Percentiles rank a stretch among this genome's conserved stretches.
Conservation (phyloP, 1,140 invertebrate genomes). For the Phortica variegata region DNA sequence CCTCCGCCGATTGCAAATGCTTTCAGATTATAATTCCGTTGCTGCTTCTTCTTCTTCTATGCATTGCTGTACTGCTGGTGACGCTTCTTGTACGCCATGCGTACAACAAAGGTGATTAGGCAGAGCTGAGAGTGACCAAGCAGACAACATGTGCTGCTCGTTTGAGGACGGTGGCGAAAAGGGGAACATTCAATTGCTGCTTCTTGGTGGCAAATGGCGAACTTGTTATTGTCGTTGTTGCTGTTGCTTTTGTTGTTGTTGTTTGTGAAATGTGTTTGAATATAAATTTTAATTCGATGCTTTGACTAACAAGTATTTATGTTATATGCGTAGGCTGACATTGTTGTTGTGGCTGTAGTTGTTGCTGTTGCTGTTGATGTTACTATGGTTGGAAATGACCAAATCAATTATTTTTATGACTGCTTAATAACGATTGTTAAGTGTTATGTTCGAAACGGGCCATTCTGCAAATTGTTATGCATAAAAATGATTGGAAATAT, state of each 20-base stretch:
- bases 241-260: too few relatives aligned
- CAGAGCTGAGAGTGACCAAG: too few relatives aligned
- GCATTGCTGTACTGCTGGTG: conserved; percentile 13
- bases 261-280: too few relatives aligned
- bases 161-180: too few relatives aligned
- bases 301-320: conserved; percentile 48
- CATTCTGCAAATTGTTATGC: conserved; percentile 3
- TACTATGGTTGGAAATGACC: conserved; percentile 27
- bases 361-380: conserved; percentile 26
- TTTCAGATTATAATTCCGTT: conserved; percentile 3
- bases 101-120: too few relatives aligned
- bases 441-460: conserved; percentile 25
- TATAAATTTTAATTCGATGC: conserved; percentile 10
- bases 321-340: too few relatives aligned
- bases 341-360: conserved; percentile 11
- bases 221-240: too few relatives aligned
- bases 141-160: too few relatives aligned
- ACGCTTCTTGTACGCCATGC: too few relatives aligned
- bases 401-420: conserved; percentile 22
- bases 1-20: too few relatives aligned
- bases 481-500: not conserved
- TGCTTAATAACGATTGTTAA: conserved; percentile 35
- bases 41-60: conserved; percentile 13
- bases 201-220: too few relatives aligned
- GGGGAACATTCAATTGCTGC: too few relatives aligned